These are phyloP conservation scores for Antheraea pernyi DNA, from an alignment of 1,140 invertebrate species.

Conservation along the genomic window DNA sequence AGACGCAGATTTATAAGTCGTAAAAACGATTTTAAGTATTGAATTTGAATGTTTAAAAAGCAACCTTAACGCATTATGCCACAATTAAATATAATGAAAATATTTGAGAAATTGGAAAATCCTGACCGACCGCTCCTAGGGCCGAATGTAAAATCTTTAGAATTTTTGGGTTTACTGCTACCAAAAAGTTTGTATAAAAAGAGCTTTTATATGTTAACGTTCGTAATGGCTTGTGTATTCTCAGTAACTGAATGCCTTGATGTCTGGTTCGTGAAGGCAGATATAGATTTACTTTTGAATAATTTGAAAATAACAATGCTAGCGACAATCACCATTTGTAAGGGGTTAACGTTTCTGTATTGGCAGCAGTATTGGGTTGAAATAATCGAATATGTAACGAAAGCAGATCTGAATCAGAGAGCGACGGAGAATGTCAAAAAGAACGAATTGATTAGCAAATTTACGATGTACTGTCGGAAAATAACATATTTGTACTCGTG, in stretches of 20 bases:
- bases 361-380: slow-evolving; percentile 54
- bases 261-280: slow-evolving; percentile 58
- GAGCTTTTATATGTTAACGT: slow-evolving; percentile 51
- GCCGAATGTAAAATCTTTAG: slow-evolving; percentile 53
- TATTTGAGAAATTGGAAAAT: slow-evolving; percentile 56
- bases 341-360: slow-evolving; percentile 51
- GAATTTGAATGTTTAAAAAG: not conserved
- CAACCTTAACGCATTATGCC: no score
- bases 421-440: slow-evolving; percentile 26
- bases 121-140: slow-evolving; percentile 53
- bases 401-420: slow-evolving; percentile 47
- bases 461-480: slow-evolving; percentile 59
- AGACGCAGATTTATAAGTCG: not conserved
- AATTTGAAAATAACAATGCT: slow-evolving; percentile 66
- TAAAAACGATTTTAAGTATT: no score
- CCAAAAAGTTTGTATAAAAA: slow-evolving; percentile 41
- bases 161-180: slow-evolving; percentile 64
- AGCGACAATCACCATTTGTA: slow-evolving; percentile 54
- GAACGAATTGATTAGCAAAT: slow-evolving; percentile 34
- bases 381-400: slow-evolving; percentile 60
- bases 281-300: slow-evolving; percentile 54
- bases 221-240: slow-evolving; percentile 51
- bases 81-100: slow-evolving; percentile 30
- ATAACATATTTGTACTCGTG: slow-evolving; percentile 58
- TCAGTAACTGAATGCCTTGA: slow-evolving; percentile 55